Evolutionary conservation across 2,888 invertebrate species (phyloP).

Genomic region (Rambutsinella grinnellia): DNA sequence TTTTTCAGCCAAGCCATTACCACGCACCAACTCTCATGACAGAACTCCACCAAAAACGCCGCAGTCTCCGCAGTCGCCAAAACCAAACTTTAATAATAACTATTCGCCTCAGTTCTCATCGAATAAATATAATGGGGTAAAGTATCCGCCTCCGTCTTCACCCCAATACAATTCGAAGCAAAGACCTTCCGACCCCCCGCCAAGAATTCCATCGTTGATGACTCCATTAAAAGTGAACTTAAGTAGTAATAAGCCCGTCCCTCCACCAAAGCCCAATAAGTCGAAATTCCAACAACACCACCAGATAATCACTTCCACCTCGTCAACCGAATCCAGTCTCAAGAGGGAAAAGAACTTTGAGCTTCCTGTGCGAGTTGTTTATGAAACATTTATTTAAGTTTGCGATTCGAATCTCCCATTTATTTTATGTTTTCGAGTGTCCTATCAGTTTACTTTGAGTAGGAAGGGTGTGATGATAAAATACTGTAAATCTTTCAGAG

Average conservation of each 20-base stretch:
- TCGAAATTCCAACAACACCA: conserved; percentile 18
- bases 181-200: conserved; percentile 47
- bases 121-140: not conserved
- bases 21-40: conserved; percentile 30
- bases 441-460: not conserved
- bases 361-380: conserved; percentile 60
- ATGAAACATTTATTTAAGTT: conserved; percentile 59
- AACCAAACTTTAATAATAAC: not conserved
- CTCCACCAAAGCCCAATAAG: conserved; percentile 42
- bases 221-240: conserved; percentile 22
- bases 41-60: conserved; percentile 34
- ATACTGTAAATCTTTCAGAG: not conserved
- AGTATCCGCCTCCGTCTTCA: not conserved
- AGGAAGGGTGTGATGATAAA: not conserved
- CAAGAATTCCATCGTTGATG: conserved; percentile 42
- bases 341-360: conserved; percentile 51
- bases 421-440: not conserved
- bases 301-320: too few relatives aligned
- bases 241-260: conserved; percentile 24
- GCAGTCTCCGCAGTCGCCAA: conserved; percentile 28
- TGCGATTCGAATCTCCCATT: not conserved
- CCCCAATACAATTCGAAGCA: conserved; percentile 9
- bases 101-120: not conserved
- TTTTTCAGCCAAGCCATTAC: conserved; percentile 44
- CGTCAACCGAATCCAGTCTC: too few relatives aligned